phyloP scores from a whole-genome alignment of 1,140 invertebrate species.

The Campodea augens region DNA sequence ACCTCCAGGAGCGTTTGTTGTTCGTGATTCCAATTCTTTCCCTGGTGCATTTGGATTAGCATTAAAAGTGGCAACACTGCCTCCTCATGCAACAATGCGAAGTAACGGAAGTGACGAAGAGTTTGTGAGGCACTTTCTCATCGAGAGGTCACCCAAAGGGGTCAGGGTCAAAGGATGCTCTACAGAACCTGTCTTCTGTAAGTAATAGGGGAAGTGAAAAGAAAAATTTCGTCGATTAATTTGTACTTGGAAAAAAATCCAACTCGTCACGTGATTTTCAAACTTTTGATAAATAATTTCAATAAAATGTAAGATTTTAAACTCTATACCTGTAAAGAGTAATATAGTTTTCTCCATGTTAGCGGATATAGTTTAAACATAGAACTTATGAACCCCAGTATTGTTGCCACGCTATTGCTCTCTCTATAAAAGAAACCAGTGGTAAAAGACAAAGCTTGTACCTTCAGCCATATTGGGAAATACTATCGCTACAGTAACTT shows the following conservation, averaged over 20 bases:
- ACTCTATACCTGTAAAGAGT: too few species aligned
- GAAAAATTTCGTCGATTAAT: neutral
- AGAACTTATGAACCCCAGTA: too few species aligned
- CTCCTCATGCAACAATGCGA: conserved; percentile 36
- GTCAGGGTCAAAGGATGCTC: conserved; percentile 87
- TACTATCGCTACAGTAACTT: too few species aligned
- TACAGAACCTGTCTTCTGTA: conserved; percentile 92
- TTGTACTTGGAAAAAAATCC: conserved; percentile 1
- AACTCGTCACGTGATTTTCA: neutral
- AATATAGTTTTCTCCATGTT: too few species aligned
- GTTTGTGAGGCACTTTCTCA: conserved; percentile 87
- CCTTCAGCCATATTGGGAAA: too few species aligned
- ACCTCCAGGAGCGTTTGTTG: conserved; percentile 82
- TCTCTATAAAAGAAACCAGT: too few species aligned
- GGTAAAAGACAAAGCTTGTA: too few species aligned
- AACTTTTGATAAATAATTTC: neutral
- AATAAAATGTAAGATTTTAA: neutral
- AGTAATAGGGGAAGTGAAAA: conserved; percentile 19
- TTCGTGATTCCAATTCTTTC: conserved; percentile 85
- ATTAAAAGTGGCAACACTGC: conserved; percentile 69
- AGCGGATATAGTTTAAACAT: too few species aligned
- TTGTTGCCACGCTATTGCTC: too few species aligned
- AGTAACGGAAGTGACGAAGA: conserved; percentile 49
- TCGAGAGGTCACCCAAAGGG: conserved; percentile 86
- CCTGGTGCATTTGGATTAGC: conserved; percentile 93